Evolutionary conservation across 2,797 vertebrate genomes (phyloP).

Genomic region (Miichthys miiuy): DNA sequence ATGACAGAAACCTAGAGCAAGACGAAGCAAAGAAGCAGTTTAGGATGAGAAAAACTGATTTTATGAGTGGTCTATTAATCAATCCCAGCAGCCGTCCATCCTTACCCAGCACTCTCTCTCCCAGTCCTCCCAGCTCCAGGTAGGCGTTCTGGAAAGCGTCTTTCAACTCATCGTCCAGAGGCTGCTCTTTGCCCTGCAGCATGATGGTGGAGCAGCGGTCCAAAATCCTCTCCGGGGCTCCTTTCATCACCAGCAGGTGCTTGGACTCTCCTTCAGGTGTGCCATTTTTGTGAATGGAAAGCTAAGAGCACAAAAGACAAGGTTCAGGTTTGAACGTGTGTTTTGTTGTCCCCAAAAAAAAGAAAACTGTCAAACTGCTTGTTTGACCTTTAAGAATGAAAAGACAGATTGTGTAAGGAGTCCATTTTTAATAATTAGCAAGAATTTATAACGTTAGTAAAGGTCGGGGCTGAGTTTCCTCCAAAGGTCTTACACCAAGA

Average conservation of each 20-base stretch:
- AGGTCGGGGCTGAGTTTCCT: neutral
- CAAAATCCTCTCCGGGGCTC: slow-evolving; percentile 92
- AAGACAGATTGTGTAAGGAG: neutral
- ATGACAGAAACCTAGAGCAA: slow-evolving; percentile 91
- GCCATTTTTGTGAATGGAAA: slow-evolving; percentile 92
- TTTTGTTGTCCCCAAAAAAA: neutral
- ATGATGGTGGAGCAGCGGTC: slow-evolving; percentile 92
- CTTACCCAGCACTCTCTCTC: slow-evolving; percentile 91
- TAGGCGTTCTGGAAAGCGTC: slow-evolving; percentile 95
- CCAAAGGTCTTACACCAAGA: neutral
- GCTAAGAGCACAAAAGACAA: slow-evolving; percentile 70
- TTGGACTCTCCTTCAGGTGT: slow-evolving; percentile 83
- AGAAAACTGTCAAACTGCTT: no score
- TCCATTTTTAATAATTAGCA: slow-evolving; percentile 7
- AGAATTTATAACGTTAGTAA: neutral
- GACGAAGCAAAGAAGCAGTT: neutral
- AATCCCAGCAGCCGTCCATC: neutral
- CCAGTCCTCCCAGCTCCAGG: slow-evolving; percentile 91
- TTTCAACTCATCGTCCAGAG: slow-evolving; percentile 92
- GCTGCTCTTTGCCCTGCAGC: slow-evolving; percentile 92
- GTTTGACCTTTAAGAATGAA: neutral
- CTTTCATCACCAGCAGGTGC: slow-evolving; percentile 94
- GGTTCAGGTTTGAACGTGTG: neutral
- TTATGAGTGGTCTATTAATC: neutral
- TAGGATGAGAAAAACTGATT: neutral